Evolutionary conservation across 2,113 vertebrate species (phyloP), one percentile per base, ranked within the genome.

Genomic region (Castor canadensis): DNA sequence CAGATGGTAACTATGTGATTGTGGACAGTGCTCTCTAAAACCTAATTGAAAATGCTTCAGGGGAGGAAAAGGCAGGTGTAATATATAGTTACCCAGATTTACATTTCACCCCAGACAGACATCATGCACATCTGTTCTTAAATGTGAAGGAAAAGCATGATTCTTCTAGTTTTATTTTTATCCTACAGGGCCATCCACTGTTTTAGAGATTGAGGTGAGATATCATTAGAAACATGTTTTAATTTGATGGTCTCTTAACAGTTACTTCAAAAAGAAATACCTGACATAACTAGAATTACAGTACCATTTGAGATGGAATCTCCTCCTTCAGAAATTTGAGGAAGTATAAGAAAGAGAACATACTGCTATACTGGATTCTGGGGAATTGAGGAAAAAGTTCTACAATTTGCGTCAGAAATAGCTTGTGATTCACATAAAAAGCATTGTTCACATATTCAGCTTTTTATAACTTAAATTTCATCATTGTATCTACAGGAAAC

Each of bases 1-100:
- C 98, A 98, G 97, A 96, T 98, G 98, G 95, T 97, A 90, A 97
- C 94, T 97, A 72, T 96, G 82, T 92, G 94, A 97, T 87, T 97
- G 91, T 95, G 96, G 89, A 95, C 94, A 95, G 15, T 67, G 80
- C 35, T 98, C 58, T 97, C 72, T 67, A 97, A 97, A 97, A 97
- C 66, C 54, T 98, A 98, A 98, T 62, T 97, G 96, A 97, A 94
- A 98, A 96, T 95, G 80, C 52, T 97, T 95, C 94, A 26, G 45
- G 64, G 60, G 79, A 89, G 95, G 94, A 95, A 56, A 79, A 69
- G 64, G 56, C 89, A 81, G 92, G 91, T 94, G 54, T 95, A 97
- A 96, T 97, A 96, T 97, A 97, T 81, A 92, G 89, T 58, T 90
- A 64, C 22, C 91, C 76, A 97, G 66, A 93, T 98, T 98, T 98